Percentiles rank a stretch among this genome's conserved stretches.
phyloP scores from a whole-genome alignment of 1,140 invertebrate genomes.

The Sycophila sp. region DNA sequence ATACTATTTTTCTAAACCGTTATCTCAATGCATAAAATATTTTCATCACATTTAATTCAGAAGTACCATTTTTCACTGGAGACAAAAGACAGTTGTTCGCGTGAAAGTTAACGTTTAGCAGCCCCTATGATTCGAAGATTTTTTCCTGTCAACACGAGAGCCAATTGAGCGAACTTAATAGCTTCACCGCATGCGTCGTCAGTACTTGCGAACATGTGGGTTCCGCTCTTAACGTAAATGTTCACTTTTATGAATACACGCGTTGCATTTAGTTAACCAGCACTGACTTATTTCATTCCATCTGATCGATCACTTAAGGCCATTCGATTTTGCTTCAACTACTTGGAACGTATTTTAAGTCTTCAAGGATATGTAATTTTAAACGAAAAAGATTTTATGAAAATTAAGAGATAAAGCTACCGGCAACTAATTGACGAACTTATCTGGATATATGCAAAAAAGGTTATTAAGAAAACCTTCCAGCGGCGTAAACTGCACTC shows the following conservation, averaged over 20 bases:
- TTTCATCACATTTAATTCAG: too few species aligned
- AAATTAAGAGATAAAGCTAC: too few species aligned
- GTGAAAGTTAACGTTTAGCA: constrained; percentile 21
- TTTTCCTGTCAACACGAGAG: constrained; percentile 42
- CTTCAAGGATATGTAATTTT: too few species aligned
- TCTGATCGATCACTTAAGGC: not conserved
- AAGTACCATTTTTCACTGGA: too few species aligned
- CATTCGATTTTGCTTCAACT: not conserved
- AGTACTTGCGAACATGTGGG: constrained; percentile 43
- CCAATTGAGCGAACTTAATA: constrained; percentile 47
- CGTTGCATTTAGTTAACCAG: not conserved
- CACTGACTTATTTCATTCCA: not conserved
- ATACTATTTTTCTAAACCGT: too few species aligned
- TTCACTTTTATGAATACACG: constrained; percentile 8
- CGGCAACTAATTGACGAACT: not conserved
- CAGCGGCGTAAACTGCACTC: not conserved
- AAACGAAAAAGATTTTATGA: too few species aligned
- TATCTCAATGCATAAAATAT: too few species aligned
- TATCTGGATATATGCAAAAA: not conserved
- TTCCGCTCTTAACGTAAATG: constrained; percentile 33
- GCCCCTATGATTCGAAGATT: constrained; percentile 37
- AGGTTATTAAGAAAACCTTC: not conserved
- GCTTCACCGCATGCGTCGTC: constrained; percentile 43
- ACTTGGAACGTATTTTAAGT: too few species aligned
- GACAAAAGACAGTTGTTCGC: not conserved